Base-by-base conservation (phyloP, 2,797 vertebrate genomes). In the Sebastes kiyomatsui region DNA sequence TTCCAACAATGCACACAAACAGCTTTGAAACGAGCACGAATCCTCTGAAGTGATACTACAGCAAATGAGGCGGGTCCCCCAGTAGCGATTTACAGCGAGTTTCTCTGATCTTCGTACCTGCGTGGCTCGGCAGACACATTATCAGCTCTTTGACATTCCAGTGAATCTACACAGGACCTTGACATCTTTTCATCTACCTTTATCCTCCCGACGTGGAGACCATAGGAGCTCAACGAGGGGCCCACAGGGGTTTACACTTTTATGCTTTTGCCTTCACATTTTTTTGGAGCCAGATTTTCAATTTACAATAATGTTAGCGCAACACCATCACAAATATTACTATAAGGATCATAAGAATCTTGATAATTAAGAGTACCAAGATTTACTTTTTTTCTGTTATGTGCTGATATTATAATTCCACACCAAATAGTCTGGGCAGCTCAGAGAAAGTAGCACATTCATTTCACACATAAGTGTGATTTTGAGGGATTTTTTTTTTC, bases 51-150 rank as follows among this genome's bases (percentile, higher is more conserved):
- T 88, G 90, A 92, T 90, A 88, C 86, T 80, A 70, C 72, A 72
- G 85, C 75, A 85, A 93, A 93, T 82, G 79, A 92, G 86, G 86
- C 81, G 65, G 80, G 81, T 85, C 80, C 71, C 60, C 86, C 81
- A 49, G 77, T 67, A 86, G 84, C 79, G 35, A 78, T 93, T 89
- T 93, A 87, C 88, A 87, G 80, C 46, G 4, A 67, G 59, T 64
- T 9, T 75, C 90, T 93, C 86, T 93, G 88, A 94, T 94, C 92
- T 89, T 75, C 76, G 38, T 94, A 94, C 89, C 93, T 92, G 89
- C 86, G 89, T 69, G 81, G 87, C 75, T 27, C 20, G 56, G 71
- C 83, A 89, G 91, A 92, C 86, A 90, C 88, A 90, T 81, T 88
- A 94, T 92, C 91, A 82, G 83, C 32, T 11, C 85, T 75, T 77